Conservation (phyloP, 2,797 vertebrate genomes). For the Coreius guichenoti region DNA sequence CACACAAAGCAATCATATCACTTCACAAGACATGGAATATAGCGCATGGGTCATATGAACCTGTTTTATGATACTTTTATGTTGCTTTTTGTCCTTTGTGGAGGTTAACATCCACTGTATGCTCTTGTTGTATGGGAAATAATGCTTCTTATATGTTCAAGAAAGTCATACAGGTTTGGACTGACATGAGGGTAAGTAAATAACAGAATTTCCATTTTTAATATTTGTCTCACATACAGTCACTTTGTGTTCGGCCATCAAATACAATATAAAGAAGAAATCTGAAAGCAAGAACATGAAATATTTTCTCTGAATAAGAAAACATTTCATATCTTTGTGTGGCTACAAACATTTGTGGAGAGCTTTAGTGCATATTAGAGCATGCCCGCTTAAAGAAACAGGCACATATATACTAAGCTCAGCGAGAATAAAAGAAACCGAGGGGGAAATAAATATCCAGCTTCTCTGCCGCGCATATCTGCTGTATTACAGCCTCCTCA, state of each 20-base stretch:
- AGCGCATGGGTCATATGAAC: neutral
- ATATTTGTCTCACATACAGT: neutral
- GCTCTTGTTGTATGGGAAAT: neutral
- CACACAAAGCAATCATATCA: neutral
- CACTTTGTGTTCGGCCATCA: constrained; percentile 1
- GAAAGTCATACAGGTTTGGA: neutral
- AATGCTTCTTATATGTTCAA: neutral
- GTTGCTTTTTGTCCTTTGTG: neutral
- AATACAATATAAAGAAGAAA: constrained; percentile 2
- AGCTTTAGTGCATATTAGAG: constrained; percentile 38
- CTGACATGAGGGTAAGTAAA: neutral
- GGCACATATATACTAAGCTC: constrained; percentile 25
- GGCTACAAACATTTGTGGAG: constrained; percentile 37
- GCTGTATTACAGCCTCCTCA: constrained; percentile 26
- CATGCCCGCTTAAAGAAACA: constrained; percentile 15
- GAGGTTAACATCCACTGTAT: neutral
- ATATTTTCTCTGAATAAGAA: neutral
- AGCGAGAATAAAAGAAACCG: constrained; percentile 38
- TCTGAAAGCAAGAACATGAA: neutral
- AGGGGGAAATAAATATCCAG: neutral
- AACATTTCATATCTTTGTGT: constrained; percentile 25
- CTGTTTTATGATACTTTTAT: neutral
- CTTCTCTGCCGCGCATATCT: constrained; percentile 24
- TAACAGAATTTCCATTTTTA: neutral
- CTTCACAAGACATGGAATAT: neutral